Evolutionary conservation across 23 tunicate genomes (phyloP).

Genomic region (Halocynthia roretzi): DNA sequence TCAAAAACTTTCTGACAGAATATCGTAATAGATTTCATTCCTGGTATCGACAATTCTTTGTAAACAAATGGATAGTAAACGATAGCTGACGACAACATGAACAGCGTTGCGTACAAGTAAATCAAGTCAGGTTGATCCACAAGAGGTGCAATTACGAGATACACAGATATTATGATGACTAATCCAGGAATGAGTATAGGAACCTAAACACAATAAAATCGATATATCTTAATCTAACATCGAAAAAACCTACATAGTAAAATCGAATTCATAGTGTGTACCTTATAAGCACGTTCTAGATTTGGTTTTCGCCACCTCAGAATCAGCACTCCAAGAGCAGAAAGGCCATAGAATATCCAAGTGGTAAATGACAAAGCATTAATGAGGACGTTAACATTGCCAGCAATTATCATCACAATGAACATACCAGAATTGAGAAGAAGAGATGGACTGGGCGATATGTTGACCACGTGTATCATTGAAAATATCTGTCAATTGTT

Average conservation of each 20-base stretch:
- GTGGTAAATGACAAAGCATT: slow-evolving; percentile 31
- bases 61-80: slow-evolving; percentile 52
- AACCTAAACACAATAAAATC: slow-evolving; percentile 35
- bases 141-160: slow-evolving; percentile 57
- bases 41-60: slow-evolving; percentile 42
- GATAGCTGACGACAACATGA: slow-evolving; percentile 35
- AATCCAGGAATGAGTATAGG: slow-evolving; percentile 53
- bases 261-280: not conserved
- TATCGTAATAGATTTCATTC: slow-evolving; percentile 38
- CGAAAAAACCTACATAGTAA: not conserved
- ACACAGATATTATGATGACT: slow-evolving; percentile 39
- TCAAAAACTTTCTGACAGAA: slow-evolving; percentile 41
- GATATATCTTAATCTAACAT: not conserved
- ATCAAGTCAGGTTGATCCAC: slow-evolving; percentile 61
- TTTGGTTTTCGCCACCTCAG: slow-evolving; percentile 40
- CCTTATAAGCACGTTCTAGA: slow-evolving; percentile 43
- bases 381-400: slow-evolving; percentile 57
- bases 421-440: not conserved
- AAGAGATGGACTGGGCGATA: slow-evolving; percentile 8
- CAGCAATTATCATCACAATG: slow-evolving; percentile 9
- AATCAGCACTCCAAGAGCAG: slow-evolving; percentile 48
- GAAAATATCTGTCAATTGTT: slow-evolving; percentile 6
- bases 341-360: slow-evolving; percentile 36
- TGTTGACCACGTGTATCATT: slow-evolving; percentile 10
- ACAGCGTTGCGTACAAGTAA: slow-evolving; percentile 35